Evolutionary conservation across 1,140 invertebrate genomes (phyloP).

Genomic region (Paracyclopina nana): DNA sequence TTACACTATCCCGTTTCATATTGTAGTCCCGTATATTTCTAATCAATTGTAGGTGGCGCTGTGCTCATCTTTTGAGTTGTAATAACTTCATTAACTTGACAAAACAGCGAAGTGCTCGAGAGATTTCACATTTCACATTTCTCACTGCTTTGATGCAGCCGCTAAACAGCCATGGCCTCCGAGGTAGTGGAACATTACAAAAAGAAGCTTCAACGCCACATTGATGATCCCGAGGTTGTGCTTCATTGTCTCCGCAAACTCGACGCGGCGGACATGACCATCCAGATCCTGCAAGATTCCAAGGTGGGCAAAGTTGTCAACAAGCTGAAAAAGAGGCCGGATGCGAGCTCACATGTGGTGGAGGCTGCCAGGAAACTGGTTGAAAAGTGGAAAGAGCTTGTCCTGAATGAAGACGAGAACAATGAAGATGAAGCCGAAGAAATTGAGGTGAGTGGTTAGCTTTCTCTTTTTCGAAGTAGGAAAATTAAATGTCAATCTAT

Average conservation of each 20-base stretch:
- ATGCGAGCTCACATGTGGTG: slow-evolving; percentile 24
- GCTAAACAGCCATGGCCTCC: no score
- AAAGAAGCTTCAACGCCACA: slow-evolving; percentile 5
- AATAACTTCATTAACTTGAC: no score
- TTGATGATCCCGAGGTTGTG: background rate
- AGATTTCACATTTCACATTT: no score
- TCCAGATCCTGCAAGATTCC: slow-evolving; percentile 23
- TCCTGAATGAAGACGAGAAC: slow-evolving; percentile 17
- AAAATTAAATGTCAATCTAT: no score
- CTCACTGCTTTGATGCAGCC: no score
- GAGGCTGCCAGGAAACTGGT: slow-evolving; percentile 22
- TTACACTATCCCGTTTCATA: no score
- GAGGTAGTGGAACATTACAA: slow-evolving; percentile 5
- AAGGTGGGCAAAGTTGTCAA: slow-evolving; percentile 27
- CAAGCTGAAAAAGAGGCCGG: slow-evolving; percentile 22
- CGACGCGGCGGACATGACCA: slow-evolving; percentile 2
- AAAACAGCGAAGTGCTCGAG: no score
- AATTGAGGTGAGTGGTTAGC: no score
- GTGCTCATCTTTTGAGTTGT: no score
- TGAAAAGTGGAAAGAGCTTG: slow-evolving; percentile 24
- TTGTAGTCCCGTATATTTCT: no score
- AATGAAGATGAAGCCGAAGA: slow-evolving; percentile 3
- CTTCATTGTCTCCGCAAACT: slow-evolving; percentile 4
- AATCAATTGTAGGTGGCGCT: no score
- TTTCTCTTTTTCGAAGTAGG: no score